These are phyloP conservation scores for Lamprologus tigripictilis DNA, from an alignment of 2,113 vertebrate genomes.

Conservation along the genomic window DNA sequence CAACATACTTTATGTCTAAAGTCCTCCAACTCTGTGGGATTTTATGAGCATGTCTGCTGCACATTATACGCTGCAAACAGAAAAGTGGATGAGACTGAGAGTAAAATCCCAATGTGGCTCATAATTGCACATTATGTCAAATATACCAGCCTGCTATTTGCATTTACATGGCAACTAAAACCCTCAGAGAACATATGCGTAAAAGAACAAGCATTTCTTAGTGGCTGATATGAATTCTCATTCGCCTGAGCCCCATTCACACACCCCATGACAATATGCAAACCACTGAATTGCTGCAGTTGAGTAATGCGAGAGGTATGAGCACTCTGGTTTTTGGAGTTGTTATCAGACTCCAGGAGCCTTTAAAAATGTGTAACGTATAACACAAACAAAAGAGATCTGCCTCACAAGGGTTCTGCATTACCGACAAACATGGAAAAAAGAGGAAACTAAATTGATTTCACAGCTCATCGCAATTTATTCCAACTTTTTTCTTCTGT, in stretches of 20 bases:
- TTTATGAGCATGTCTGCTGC: not conserved
- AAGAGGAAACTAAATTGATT: conserved; percentile 18
- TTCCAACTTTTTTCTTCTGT: not conserved
- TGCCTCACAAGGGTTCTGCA: not conserved
- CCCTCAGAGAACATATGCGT: not conserved
- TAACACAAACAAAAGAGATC: conserved; percentile 11
- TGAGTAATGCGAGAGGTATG: conserved; percentile 18
- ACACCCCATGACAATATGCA: not conserved
- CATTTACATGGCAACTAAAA: conserved; percentile 44
- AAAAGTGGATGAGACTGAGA: conserved; percentile 12
- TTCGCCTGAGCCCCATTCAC: not conserved
- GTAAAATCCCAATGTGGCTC: not conserved
- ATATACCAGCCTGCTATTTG: conserved; percentile 36
- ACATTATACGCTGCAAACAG: conserved; percentile 19
- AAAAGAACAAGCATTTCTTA: not conserved
- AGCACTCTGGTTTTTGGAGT: conserved; percentile 7
- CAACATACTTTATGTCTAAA: not conserved
- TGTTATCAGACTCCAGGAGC: conserved; percentile 30
- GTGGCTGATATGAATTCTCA: not conserved
- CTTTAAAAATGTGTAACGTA: not conserved
- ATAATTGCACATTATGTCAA: conserved; percentile 48
- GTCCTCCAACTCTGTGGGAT: not conserved
- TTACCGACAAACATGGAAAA: not conserved
- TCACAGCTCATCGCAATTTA: not conserved
- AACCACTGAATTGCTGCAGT: conserved; percentile 14